Evolutionary conservation across 2,113 vertebrate genomes (phyloP).

Genomic region (Copsychus sechellarum): DNA sequence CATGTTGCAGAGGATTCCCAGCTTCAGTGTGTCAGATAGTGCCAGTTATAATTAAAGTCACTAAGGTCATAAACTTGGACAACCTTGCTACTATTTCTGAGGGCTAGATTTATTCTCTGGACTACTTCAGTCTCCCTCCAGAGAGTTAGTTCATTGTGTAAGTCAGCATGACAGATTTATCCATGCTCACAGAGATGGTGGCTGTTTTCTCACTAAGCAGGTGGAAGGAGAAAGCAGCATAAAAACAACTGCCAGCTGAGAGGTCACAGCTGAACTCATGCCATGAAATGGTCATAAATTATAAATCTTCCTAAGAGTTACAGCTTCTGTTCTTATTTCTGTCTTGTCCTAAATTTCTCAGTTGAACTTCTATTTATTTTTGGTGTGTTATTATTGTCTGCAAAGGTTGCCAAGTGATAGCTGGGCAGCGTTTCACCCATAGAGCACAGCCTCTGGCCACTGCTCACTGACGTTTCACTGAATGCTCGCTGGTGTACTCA

Average conservation of each 20-base stretch:
- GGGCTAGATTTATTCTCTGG: conserved; percentile 72
- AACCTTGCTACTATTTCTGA: conserved; percentile 64
- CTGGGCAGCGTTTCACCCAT: neutral
- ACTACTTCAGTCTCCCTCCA: conserved; percentile 62
- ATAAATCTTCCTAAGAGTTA: conserved; percentile 73
- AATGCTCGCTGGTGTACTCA: neutral
- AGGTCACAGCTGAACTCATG: conserved; percentile 75
- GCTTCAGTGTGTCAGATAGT: conserved; percentile 51
- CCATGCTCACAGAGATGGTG: conserved; percentile 64
- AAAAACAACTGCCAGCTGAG: conserved; percentile 78
- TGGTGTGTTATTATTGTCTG: conserved; percentile 39
- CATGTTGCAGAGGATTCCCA: neutral
- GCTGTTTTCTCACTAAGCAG: conserved; percentile 77
- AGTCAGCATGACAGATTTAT: conserved; percentile 81
- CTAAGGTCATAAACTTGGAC: conserved; percentile 73
- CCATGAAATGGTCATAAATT: conserved; percentile 79
- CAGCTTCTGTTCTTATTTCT: conserved; percentile 69
- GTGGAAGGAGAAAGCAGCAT: conserved; percentile 72
- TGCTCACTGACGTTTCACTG: neutral
- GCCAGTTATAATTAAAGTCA: conserved; percentile 72
- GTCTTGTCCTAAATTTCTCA: conserved; percentile 57
- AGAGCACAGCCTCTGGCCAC: neutral
- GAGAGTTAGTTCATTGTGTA: conserved; percentile 74
- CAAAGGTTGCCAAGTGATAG: neutral
- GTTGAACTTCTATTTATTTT: conserved; percentile 73